Percentiles rank a stretch among this genome's conserved stretches.
phyloP scores from a whole-genome alignment of 2,888 invertebrate species.

The Drosophila austrosaltans region DNA sequence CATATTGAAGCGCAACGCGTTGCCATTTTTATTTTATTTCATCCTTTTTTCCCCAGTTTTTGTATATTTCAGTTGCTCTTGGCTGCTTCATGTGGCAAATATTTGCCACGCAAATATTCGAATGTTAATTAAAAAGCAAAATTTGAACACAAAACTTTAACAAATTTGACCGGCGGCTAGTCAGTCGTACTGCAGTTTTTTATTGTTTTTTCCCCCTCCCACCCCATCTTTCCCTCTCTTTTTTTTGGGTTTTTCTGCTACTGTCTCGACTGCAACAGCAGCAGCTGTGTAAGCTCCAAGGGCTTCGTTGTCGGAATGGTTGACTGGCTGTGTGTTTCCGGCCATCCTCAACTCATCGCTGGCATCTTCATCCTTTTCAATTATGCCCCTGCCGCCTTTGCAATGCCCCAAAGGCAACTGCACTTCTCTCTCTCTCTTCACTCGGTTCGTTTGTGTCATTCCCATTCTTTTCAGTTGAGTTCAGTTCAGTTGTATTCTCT shows the following conservation, averaged over 20 bases:
- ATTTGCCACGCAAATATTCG: slow-evolving; percentile 9
- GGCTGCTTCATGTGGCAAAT: neutral
- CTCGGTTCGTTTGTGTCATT: no score
- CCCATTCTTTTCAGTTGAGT: no score
- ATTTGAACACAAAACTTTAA: slow-evolving; percentile 9
- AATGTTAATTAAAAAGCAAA: slow-evolving; percentile 9
- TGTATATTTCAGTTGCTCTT: neutral
- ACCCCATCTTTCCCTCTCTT: neutral
- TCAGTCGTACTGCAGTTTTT: slow-evolving; percentile 10
- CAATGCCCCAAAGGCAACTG: slow-evolving; percentile 24
- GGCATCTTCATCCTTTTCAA: slow-evolving; percentile 68
- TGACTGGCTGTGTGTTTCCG: slow-evolving; percentile 58
- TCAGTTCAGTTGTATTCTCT: neutral
- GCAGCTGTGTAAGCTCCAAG: slow-evolving; percentile 42
- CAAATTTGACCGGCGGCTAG: slow-evolving; percentile 2
- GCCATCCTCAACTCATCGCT: slow-evolving; percentile 52
- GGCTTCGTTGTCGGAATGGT: slow-evolving; percentile 34
- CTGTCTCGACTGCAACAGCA: slow-evolving; percentile 34
- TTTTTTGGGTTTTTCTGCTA: slow-evolving; percentile 22
- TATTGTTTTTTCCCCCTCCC: slow-evolving; percentile 20
- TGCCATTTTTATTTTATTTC: slow-evolving; percentile 1
- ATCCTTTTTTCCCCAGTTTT: neutral
- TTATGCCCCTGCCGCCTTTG: slow-evolving; percentile 47
- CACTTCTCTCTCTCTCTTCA: neutral
- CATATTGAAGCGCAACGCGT: slow-evolving; percentile 2